Percentiles rank a stretch among this genome's conserved stretches.
These are phyloP conservation scores for Galbula dea DNA, from an alignment of 2,113 vertebrate genomes.

Conservation along the genomic window DNA sequence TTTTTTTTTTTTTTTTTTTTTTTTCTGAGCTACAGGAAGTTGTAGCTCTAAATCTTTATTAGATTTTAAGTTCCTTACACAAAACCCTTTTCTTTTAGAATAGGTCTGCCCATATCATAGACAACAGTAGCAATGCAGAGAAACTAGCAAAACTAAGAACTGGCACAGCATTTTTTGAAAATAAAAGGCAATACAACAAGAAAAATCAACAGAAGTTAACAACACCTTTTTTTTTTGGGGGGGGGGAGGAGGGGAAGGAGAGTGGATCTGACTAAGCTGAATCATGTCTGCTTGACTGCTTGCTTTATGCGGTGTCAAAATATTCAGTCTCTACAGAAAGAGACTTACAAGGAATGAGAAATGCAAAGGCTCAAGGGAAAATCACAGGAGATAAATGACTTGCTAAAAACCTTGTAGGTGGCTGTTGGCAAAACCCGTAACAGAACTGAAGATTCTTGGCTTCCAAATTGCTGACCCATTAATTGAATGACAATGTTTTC, in stretches of 20 bases:
- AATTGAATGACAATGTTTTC: background rate
- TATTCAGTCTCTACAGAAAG: background rate
- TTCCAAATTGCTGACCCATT: background rate
- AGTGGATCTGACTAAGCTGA: background rate
- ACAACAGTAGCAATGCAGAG: fast-evolving
- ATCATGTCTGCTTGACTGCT: background rate
- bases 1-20: background rate
- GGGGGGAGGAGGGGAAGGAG: no score
- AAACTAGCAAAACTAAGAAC: background rate
- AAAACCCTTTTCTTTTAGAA: background rate
- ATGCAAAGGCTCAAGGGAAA: background rate
- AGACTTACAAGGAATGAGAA: background rate
- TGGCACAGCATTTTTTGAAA: background rate
- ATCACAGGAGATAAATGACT: background rate
- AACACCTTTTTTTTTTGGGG: background rate
- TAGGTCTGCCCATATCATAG: background rate
- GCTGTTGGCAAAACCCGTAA: background rate
- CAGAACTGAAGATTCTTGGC: background rate
- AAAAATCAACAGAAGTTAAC: background rate
- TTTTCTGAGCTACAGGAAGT: background rate
- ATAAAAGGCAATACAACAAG: background rate
- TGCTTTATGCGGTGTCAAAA: background rate
- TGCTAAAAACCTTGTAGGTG: background rate
- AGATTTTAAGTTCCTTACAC: background rate
- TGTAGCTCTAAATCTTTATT: background rate